Conservation (phyloP, 2,113 vertebrate species). For the Rhynchomys soricoides region DNA sequence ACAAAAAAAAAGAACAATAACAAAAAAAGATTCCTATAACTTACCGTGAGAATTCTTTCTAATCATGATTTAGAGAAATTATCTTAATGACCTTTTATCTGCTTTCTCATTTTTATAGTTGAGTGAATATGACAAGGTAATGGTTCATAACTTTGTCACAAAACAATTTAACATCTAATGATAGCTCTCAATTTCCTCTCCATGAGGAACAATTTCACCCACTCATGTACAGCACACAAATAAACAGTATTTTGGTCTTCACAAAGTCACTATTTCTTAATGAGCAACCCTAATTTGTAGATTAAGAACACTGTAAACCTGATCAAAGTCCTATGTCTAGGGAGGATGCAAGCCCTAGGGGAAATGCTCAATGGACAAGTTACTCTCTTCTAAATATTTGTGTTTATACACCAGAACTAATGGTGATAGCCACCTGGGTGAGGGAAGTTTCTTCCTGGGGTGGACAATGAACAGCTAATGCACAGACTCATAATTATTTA, state of each 20-base stretch:
- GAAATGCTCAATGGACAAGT: neutral
- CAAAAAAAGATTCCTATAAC: neutral
- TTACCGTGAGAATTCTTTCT: neutral
- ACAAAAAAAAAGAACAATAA: too few species aligned
- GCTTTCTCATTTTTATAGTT: neutral
- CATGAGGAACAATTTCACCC: neutral
- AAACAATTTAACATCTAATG: neutral
- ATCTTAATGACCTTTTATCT: neutral
- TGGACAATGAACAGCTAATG: neutral
- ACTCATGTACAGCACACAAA: neutral
- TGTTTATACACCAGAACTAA: neutral
- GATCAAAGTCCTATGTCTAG: neutral
- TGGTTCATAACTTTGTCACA: neutral
- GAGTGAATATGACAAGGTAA: neutral
- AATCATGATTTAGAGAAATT: neutral
- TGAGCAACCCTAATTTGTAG: neutral
- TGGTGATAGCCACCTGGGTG: too few species aligned
- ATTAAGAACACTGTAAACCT: neutral
- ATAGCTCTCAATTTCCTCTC: neutral
- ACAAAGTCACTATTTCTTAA: neutral
- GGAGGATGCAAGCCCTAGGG: neutral
- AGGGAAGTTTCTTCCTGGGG: too few species aligned
- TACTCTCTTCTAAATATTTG: neutral
- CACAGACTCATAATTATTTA: neutral
- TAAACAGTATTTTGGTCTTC: neutral